A percentile compares a stretch with the other conserved stretches of the same genome.
phyloP scores from a whole-genome alignment of 1,140 invertebrate species.

The Atta cephalotes region DNA sequence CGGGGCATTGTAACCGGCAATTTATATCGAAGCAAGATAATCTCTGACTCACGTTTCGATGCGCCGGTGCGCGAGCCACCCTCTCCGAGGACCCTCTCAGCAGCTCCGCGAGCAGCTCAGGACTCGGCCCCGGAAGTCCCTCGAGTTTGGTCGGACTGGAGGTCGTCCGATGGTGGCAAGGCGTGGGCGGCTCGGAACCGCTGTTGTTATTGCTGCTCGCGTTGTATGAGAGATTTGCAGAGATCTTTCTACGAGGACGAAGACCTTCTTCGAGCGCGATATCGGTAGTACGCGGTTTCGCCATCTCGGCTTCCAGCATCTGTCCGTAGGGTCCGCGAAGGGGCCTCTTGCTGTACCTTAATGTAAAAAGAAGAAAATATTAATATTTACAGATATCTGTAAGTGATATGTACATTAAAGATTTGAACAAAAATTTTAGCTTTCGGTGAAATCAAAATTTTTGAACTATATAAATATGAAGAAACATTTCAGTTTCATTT shows the following conservation, averaged over 20 bases:
- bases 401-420: not conserved
- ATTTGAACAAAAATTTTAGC: not conserved
- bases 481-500: not conserved
- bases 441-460: not conserved
- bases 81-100: constrained; percentile 92
- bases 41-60: constrained; percentile 83
- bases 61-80: constrained; percentile 85
- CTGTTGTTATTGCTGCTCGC: constrained; percentile 77
- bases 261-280: constrained; percentile 79
- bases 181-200: constrained; percentile 81
- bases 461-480: not conserved
- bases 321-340: constrained; percentile 93
- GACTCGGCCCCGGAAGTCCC: constrained; percentile 88
- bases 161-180: constrained; percentile 91
- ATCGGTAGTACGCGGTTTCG: constrained; percentile 87
- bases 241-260: constrained; percentile 81
- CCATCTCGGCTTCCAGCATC: constrained; percentile 94
- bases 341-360: constrained; percentile 91
- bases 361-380: not conserved
- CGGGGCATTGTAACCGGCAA: constrained; percentile 48
- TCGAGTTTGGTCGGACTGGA: constrained; percentile 93
- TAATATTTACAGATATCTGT: not conserved
- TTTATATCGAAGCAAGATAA: constrained; percentile 51
- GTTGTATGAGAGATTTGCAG: constrained; percentile 82
- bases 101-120: constrained; percentile 90